These are phyloP conservation scores for Deilephila porcellus DNA, from an alignment of 2,888 invertebrate species.

Conservation along the genomic window DNA sequence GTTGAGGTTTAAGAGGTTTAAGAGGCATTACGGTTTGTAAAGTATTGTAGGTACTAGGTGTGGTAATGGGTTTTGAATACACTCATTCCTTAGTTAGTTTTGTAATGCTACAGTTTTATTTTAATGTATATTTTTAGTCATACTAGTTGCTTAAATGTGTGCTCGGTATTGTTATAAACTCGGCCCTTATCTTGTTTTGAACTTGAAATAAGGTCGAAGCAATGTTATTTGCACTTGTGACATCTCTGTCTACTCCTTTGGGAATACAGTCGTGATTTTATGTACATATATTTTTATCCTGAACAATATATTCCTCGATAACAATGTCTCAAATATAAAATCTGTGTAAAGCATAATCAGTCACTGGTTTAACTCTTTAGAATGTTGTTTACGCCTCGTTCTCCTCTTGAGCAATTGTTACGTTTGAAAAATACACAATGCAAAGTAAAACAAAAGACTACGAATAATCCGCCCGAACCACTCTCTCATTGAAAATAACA, in stretches of 20 bases:
- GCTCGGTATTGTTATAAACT: too few relatives aligned
- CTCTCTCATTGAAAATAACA: constrained; percentile 19
- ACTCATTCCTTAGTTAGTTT: too few relatives aligned
- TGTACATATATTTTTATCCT: neutral
- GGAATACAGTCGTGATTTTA: neutral
- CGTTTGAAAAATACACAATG: constrained; percentile 14
- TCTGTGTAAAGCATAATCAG: neutral
- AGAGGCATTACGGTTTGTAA: too few relatives aligned
- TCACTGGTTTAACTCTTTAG: neutral
- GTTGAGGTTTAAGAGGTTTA: neutral
- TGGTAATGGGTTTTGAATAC: too few relatives aligned
- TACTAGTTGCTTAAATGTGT: too few relatives aligned
- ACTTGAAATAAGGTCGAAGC: too few relatives aligned
- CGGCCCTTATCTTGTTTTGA: too few relatives aligned
- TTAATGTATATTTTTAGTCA: too few relatives aligned
- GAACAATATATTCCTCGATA: neutral
- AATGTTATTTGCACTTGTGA: too few relatives aligned
- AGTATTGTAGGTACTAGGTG: too few relatives aligned
- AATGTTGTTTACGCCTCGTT: constrained; percentile 16
- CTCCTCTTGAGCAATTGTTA: constrained; percentile 22
- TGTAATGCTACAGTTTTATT: too few relatives aligned
- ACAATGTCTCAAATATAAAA: neutral
- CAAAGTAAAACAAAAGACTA: constrained; percentile 17
- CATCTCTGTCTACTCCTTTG: too few relatives aligned
- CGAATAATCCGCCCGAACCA: constrained; percentile 16